These are phyloP conservation scores for Hucho hucho DNA, from an alignment of 2,113 vertebrate genomes.

Conservation along the genomic window DNA sequence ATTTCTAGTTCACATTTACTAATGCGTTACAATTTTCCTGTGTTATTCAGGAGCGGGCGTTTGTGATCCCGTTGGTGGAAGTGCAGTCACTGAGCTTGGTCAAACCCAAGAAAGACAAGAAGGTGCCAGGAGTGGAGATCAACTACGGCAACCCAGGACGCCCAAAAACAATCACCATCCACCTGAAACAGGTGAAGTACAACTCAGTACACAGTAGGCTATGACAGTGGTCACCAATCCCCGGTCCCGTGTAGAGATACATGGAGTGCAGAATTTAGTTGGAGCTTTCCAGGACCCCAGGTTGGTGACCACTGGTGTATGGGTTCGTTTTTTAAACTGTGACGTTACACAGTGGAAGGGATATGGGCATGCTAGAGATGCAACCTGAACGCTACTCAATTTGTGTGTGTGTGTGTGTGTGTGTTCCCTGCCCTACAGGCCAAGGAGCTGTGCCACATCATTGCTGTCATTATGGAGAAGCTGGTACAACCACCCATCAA, in stretches of 20 bases:
- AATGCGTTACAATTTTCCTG: slow-evolving; percentile 5
- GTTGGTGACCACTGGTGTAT: too few relatives aligned
- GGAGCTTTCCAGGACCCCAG: too few relatives aligned
- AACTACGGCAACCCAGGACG: slow-evolving; percentile 59
- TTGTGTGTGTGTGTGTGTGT: slow-evolving; percentile 2
- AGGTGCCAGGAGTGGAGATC: slow-evolving; percentile 74
- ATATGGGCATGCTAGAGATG: too few relatives aligned
- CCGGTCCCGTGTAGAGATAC: too few relatives aligned
- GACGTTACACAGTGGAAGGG: too few relatives aligned
- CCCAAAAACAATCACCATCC: slow-evolving; percentile 73
- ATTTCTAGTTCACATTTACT: too few relatives aligned
- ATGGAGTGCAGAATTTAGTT: too few relatives aligned
- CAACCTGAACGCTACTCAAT: too few relatives aligned
- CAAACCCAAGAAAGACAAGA: slow-evolving; percentile 48
- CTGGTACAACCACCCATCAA: slow-evolving; percentile 25
- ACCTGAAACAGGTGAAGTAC: slow-evolving; percentile 76
- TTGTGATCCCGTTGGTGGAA: slow-evolving; percentile 70
- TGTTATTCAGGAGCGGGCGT: slow-evolving; percentile 52
- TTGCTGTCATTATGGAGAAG: slow-evolving; percentile 72
- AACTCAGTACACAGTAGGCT: neutral
- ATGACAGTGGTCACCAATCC: too few relatives aligned
- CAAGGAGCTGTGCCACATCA: slow-evolving; percentile 80
- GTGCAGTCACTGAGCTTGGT: slow-evolving; percentile 76
- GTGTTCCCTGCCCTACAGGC: slow-evolving; percentile 68
- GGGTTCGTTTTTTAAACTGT: too few relatives aligned